phyloP scores from a whole-genome alignment of 1,140 invertebrate genomes.

The Parapsyche elsis region DNA sequence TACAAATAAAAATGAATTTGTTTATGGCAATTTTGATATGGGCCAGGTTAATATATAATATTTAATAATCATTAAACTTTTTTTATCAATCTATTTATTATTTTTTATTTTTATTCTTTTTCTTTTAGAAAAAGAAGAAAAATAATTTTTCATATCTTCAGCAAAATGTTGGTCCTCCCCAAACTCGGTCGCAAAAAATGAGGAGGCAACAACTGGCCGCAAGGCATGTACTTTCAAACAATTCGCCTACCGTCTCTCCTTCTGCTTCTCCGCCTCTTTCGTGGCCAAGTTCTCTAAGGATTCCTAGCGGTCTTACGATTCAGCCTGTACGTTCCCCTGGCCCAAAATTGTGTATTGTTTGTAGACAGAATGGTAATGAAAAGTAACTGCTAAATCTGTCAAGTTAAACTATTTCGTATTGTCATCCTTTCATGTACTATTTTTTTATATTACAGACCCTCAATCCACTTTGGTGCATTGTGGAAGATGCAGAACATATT shows the following conservation, averaged over 20 bases:
- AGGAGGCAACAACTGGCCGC: conserved; percentile 41
- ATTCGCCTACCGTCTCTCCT: conserved; percentile 7
- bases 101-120: conserved; percentile 37
- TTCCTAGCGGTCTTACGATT: conserved; percentile 63
- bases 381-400: not conserved
- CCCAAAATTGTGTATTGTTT: conserved; percentile 64
- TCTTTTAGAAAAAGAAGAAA: conserved; percentile 66
- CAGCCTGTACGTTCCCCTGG: conserved; percentile 52
- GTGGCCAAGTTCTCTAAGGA: conserved; percentile 47
- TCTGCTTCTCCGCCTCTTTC: conserved; percentile 43
- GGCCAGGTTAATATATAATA: conserved; percentile 41
- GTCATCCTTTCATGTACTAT: not conserved
- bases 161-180: conserved; percentile 63
- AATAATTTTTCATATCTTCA: conserved; percentile 65
- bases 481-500: conserved; percentile 59
- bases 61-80: not conserved
- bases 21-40: conserved; percentile 65
- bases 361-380: conserved; percentile 63
- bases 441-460: conserved; percentile 58
- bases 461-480: conserved; percentile 63
- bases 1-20: conserved; percentile 64
- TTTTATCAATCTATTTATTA: conserved; percentile 22
- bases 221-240: not conserved
- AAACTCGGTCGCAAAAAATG: conserved; percentile 61
- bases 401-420: not conserved